Base-by-base conservation (phyloP, 2,797 vertebrate genomes). In the Gymnopithys bicolor region DNA sequence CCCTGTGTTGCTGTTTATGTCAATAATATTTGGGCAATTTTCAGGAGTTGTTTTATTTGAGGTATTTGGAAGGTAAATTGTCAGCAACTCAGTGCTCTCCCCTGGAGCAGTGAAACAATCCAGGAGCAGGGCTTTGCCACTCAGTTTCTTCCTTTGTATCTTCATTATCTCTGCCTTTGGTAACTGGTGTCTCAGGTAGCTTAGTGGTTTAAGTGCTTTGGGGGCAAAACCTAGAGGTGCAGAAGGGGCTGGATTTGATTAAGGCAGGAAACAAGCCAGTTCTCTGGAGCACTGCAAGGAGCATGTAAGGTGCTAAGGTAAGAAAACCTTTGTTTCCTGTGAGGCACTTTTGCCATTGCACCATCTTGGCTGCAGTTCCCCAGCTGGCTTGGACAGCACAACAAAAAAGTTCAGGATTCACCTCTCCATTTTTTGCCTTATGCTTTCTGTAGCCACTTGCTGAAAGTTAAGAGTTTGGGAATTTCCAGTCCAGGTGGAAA, bases 1-100 rank as follows among this genome's bases (percentile, higher is more conserved):
- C 95, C 91, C 76, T 33, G 76, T 77, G 78, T 56, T 87, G 59
- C 66, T 84, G 27, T 62, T 90, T n/a, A 53, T 78, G 73, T 84
- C 95, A 52, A 70, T 77, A 79, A 51, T 77, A 56, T 83, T 89
- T 87, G 60, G 76, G 68, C 33, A 43, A 48, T 82, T 86, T 81
- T 91, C 79, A 77, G 52, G 75, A n/a, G 82, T 27, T 83, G 84
- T 73, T 95, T 84, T 66, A 28, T 94, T 89, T 68, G 75, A 37
- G 70, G 62, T 33, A 11, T 53, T 66, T 56, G 67, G 55, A 84
- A 93, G 70, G 82, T 86, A 90, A 89, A 87, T 70, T 49, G 67
- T 68, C 62, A 35, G 77, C 78, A 41, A 56, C 85, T 81, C 37
- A 13, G 80, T n/a, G 79, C 35, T 85, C 35, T 82, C 71, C 77